A percentile compares a stretch with the other conserved stretches of the same genome.
Evolutionary conservation across 2,888 invertebrate species (phyloP).

Genomic region (Nemotelus nigrinus): DNA sequence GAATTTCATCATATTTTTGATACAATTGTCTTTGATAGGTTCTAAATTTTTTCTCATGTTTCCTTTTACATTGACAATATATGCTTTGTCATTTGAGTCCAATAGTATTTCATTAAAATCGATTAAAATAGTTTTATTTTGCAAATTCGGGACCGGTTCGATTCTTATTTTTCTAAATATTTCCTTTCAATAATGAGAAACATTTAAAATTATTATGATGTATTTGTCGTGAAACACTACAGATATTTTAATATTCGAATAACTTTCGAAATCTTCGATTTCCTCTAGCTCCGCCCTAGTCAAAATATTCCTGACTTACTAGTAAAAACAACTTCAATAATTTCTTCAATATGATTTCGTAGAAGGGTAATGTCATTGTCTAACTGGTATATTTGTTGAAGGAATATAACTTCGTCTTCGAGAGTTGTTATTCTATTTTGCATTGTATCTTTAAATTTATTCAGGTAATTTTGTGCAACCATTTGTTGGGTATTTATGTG

Average conservation of each 20-base stretch:
- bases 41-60: too few species aligned
- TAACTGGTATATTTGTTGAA: too few species aligned
- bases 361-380: too few species aligned
- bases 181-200: neutral
- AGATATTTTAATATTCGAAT: slow-evolving; percentile 47
- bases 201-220: slow-evolving; percentile 44
- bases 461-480: slow-evolving; percentile 17
- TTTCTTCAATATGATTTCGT: slow-evolving; percentile 49
- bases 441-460: too few species aligned
- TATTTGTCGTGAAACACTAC: slow-evolving; percentile 45
- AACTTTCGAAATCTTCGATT: slow-evolving; percentile 49
- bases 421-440: too few species aligned
- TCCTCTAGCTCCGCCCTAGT: too few species aligned
- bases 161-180: neutral
- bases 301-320: too few species aligned
- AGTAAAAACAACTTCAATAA: slow-evolving; percentile 48
- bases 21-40: neutral
- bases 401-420: too few species aligned
- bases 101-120: too few species aligned
- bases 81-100: too few species aligned
- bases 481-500: slow-evolving; percentile 51
- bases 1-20: neutral
- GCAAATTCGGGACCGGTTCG: neutral
- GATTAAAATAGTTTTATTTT: neutral
- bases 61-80: too few species aligned